Evolutionary conservation across 2,113 vertebrate species (phyloP).

Genomic region (Thunnus thynnus): DNA sequence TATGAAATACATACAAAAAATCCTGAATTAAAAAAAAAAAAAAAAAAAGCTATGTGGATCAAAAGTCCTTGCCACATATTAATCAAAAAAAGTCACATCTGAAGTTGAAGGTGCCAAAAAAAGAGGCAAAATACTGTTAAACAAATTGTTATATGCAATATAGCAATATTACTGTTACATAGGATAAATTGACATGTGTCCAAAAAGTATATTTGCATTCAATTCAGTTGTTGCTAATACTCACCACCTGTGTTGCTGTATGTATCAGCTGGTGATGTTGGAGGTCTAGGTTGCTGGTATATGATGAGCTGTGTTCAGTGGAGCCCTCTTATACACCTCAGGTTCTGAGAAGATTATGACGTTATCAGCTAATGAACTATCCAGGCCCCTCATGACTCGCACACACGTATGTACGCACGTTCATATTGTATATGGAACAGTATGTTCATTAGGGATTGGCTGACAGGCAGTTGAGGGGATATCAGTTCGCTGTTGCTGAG

Average conservation of each 20-base stretch:
- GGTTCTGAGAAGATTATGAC: constrained; percentile 67
- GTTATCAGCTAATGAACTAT: constrained; percentile 25
- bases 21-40: too few relatives aligned
- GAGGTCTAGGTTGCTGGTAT: constrained; percentile 6
- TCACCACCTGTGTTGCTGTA: constrained; percentile 24
- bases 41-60: too few relatives aligned
- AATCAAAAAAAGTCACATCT: too few relatives aligned
- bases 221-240: constrained; percentile 4
- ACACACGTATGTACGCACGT: neutral
- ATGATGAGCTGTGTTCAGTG: neutral
- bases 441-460: constrained; percentile 20
- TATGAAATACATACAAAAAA: too few relatives aligned
- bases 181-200: too few relatives aligned
- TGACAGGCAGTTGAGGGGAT: neutral
- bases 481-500: neutral
- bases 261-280: neutral
- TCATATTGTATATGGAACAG: neutral
- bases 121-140: neutral
- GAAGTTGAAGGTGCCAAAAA: neutral
- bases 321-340: constrained; percentile 58
- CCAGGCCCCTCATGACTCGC: constrained; percentile 31
- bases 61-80: too few relatives aligned
- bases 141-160: neutral
- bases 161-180: too few relatives aligned
- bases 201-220: too few relatives aligned